Conservation (phyloP, 2,113 vertebrate species). For the Sylvia atricapilla region DNA sequence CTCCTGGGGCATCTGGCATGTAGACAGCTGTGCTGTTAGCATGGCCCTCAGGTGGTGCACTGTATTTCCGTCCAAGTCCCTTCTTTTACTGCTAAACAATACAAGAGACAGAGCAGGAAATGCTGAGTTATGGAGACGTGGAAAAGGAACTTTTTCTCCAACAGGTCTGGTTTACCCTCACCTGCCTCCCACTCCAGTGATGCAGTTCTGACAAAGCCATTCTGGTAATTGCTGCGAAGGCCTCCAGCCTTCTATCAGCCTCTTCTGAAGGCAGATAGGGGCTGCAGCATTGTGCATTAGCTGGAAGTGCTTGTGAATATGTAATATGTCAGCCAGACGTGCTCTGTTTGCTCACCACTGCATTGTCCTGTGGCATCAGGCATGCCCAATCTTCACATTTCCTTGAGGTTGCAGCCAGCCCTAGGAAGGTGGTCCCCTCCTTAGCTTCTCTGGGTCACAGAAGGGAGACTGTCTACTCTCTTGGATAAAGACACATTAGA, state of each 20-base stretch:
- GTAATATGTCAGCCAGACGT: accelerated
- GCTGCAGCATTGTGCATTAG: background rate
- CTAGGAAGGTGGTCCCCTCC: background rate
- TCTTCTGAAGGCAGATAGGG: background rate
- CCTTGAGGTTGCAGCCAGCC: background rate
- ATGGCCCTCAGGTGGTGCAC: too few species aligned
- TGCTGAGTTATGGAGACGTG: background rate
- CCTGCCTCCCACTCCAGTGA: background rate
- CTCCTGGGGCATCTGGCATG: background rate
- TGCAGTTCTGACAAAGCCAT: background rate
- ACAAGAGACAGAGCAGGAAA: background rate
- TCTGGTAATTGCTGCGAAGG: background rate
- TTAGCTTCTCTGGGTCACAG: background rate
- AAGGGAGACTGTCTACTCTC: background rate
- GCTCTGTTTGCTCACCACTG: background rate
- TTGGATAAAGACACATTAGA: background rate
- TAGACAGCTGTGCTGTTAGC: background rate
- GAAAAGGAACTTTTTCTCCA: background rate
- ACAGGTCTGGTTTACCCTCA: background rate
- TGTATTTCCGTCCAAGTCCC: background rate
- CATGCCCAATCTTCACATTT: accelerated
- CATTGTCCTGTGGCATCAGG: background rate
- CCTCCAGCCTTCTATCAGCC: background rate
- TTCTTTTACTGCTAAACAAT: background rate
- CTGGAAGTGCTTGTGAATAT: background rate